These are phyloP conservation scores for Fragum sueziense DNA, from an alignment of 2,888 invertebrate species.

Conservation along the genomic window DNA sequence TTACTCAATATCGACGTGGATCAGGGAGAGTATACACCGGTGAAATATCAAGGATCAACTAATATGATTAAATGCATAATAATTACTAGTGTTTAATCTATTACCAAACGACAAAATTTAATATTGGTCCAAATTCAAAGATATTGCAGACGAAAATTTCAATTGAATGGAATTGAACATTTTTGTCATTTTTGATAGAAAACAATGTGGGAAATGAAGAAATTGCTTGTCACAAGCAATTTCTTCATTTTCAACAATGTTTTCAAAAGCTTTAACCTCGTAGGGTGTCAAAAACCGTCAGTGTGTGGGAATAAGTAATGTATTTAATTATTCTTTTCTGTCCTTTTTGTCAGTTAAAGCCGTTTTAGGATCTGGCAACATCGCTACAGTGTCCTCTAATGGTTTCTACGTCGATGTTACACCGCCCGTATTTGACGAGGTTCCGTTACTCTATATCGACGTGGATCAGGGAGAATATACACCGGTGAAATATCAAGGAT, in stretches of 20 bases:
- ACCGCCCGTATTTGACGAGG: conserved; percentile 56
- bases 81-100: no score
- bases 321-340: not conserved
- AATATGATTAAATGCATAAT: conserved; percentile 60
- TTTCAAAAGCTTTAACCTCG: no score
- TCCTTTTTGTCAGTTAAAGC: conserved; percentile 58
- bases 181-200: no score
- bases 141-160: no score
- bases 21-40: conserved; percentile 65
- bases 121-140: no score
- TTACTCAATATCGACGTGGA: conserved; percentile 62
- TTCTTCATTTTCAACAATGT: no score
- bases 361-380: conserved; percentile 63
- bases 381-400: conserved; percentile 51
- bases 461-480: conserved; percentile 63
- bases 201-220: no score
- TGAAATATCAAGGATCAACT: conserved; percentile 59
- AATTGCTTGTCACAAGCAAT: no score
- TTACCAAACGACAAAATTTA: no score
- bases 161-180: no score
- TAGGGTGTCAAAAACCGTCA: no score
- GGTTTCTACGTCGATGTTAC: conserved; percentile 66
- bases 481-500: conserved; percentile 58
- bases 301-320: no score
- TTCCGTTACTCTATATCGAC: conserved; percentile 62